These are phyloP conservation scores for Agrochola circellaris DNA, from an alignment of 2,888 invertebrate genomes.

Conservation along the genomic window DNA sequence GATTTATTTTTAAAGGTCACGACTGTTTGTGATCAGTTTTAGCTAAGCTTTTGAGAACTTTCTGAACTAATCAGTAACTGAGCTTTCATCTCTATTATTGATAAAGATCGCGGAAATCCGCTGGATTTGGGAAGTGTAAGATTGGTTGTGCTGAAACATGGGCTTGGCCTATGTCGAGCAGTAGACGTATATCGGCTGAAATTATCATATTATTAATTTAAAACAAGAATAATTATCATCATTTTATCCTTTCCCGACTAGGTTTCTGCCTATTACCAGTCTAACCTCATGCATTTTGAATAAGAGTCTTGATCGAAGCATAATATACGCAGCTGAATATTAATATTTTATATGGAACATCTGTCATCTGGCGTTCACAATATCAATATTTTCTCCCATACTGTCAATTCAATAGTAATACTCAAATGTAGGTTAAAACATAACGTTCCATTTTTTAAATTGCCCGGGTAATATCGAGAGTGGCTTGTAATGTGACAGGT, in stretches of 20 bases:
- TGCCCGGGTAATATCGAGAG: conserved; percentile 67
- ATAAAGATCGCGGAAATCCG: neutral
- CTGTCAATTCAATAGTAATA: conserved; percentile 47
- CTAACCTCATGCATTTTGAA: no score
- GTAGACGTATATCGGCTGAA: no score
- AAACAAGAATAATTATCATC: no score
- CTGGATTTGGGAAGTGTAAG: neutral
- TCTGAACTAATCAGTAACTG: neutral
- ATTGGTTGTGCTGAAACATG: no score
- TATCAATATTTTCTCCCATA: neutral
- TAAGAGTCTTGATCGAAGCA: no score
- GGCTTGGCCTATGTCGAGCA: neutral
- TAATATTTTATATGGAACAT: neutral
- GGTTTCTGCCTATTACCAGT: neutral
- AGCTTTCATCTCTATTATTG: neutral
- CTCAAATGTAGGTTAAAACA: conserved; percentile 48
- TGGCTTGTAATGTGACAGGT: conserved; percentile 70
- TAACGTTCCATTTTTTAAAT: conserved; percentile 62
- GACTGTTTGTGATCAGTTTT: neutral
- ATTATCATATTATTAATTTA: no score
- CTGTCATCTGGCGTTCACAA: neutral
- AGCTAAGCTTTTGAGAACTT: neutral
- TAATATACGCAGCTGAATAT: neutral
- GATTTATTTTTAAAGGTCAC: conserved; percentile 22
- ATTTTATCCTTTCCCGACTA: neutral